phyloP scores from a whole-genome alignment of 2,888 invertebrate genomes.

The Catocala fraxini region DNA sequence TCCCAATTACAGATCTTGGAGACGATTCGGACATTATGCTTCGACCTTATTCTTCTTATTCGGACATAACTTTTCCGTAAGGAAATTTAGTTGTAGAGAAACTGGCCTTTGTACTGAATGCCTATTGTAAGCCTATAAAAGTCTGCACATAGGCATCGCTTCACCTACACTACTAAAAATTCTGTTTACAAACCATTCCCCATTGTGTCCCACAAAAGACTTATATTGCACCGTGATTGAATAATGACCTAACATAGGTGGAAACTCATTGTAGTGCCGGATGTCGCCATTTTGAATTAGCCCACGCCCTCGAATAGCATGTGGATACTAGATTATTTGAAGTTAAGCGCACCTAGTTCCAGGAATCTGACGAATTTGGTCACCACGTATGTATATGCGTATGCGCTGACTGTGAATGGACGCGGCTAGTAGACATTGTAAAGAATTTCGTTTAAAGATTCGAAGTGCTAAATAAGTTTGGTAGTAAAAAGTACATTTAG shows the following conservation, averaged over 20 bases:
- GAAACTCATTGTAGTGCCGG: slow-evolving; percentile 40
- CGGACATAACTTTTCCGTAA: not conserved
- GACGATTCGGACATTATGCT: too few relatives aligned
- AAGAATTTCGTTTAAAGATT: not conserved
- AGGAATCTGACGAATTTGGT: slow-evolving; percentile 5
- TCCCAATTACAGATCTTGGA: too few relatives aligned
- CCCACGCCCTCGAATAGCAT: slow-evolving; percentile 24
- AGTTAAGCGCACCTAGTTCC: not conserved
- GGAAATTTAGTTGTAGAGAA: not conserved
- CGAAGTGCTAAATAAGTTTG: too few relatives aligned
- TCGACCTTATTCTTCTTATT: too few relatives aligned
- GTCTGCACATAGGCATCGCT: not conserved
- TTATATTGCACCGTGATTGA: slow-evolving; percentile 36
- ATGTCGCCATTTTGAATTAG: slow-evolving; percentile 41
- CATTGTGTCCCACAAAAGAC: slow-evolving; percentile 15
- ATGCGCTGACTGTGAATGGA: not conserved
- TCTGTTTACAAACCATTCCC: not conserved
- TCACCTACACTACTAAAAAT: not conserved
- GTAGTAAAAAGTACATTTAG: too few relatives aligned
- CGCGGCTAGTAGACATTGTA: not conserved
- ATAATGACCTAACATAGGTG: slow-evolving; percentile 31
- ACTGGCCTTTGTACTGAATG: not conserved
- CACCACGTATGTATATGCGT: not conserved
- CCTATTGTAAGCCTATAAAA: not conserved
- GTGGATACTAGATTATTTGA: not conserved